These are phyloP conservation scores for Chloromyia formosa DNA, from an alignment of 2,888 invertebrate species.

Conservation along the genomic window DNA sequence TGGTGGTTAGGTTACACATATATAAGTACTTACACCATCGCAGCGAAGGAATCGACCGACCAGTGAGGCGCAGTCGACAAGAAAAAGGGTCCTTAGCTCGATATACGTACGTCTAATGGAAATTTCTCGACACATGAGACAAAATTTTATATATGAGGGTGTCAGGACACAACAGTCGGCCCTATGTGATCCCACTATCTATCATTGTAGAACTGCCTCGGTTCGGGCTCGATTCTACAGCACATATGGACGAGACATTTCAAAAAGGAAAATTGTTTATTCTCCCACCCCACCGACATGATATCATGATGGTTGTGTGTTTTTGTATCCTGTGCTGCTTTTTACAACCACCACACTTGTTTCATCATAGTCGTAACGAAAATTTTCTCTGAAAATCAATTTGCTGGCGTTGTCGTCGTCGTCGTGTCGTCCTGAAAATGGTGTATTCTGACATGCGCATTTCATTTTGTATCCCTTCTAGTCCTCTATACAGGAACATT, in stretches of 20 bases:
- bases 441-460: constrained; percentile 35
- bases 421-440: too few relatives aligned
- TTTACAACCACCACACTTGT: background rate
- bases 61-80: too few relatives aligned
- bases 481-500: constrained; percentile 4
- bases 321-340: background rate
- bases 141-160: constrained; percentile 10
- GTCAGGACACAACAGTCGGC: background rate
- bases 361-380: constrained; percentile 17
- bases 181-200: too few relatives aligned
- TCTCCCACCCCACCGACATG: constrained; percentile 3
- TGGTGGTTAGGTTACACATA: background rate
- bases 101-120: constrained; percentile 13
- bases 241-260: background rate
- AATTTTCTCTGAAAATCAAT: constrained; percentile 35
- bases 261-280: constrained; percentile 37
- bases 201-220: too few relatives aligned
- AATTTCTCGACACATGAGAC: constrained; percentile 13
- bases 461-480: background rate
- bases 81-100: background rate
- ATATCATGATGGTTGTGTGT: background rate
- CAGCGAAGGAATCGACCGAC: background rate
- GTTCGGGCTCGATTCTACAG: background rate
- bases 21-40: background rate
- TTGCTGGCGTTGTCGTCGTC: constrained; percentile 7